Base-by-base conservation (phyloP, 2,113 vertebrate genomes). In the Rhineura floridana region DNA sequence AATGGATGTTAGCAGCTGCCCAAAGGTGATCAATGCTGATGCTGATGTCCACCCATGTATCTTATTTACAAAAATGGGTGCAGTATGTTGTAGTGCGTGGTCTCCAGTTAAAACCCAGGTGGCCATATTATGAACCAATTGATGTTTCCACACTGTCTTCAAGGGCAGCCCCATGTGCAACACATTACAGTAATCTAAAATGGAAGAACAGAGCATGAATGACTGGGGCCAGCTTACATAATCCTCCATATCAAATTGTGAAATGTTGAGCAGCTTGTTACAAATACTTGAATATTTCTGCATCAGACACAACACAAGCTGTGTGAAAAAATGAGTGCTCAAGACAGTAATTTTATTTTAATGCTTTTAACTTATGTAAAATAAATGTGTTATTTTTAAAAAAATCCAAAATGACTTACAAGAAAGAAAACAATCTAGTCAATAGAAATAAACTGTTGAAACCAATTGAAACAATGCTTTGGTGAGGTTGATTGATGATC, bases 291-390 rank as follows among this genome's bases (percentile, higher is more conserved):
- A 91, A 81, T 81, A 77, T 89, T 89, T 86, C 36, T 28, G 13
- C 2, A 0, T 1, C 86, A 13, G 1, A 81, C 88, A 67, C 11
- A 59, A 0, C 2, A 9, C 78, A n/a, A 1, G 2, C 9, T 0
- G 0, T 28, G 44, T 55, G 13, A 0, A 7, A 4, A 69, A 15
- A 9, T 11, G 30, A n/a, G 2, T 10, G 30, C 25, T n/a, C 33
- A 69, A 2, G 3, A 69, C 67, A 69, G 67, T 30, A 55, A 15
- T 69, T 4, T 4, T 5, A 25, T 10, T 11, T 4, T 69, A 30
- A n/a, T 69, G 67, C n/a, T 33, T 69, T 69, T 69, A 33, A 33
- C 30, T 11, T 67, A 33, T 67, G 8, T 67, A 33, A 25, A 67
- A 28, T 67, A 6, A 33, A 67, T 30, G 25, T 33, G 30, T 33